phyloP scores from a whole-genome alignment of 2,888 invertebrate species.

The Sinohyriopsis cumingii region DNA sequence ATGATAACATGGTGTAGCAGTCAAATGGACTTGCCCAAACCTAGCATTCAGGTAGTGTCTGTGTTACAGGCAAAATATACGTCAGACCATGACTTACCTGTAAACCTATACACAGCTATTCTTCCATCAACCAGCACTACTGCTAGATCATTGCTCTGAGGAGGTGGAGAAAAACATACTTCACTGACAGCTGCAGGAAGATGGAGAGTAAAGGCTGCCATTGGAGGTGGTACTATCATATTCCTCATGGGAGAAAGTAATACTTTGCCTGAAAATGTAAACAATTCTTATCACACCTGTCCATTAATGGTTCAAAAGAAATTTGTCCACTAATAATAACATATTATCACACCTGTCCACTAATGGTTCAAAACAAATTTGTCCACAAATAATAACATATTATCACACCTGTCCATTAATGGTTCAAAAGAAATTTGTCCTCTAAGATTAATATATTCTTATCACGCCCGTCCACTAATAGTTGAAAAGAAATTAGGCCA shows the following conservation, averaged over 20 bases:
- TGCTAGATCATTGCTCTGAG: conserved; percentile 45
- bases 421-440: too few relatives aligned
- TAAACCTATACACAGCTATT: conserved; percentile 55
- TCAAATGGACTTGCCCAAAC: not conserved
- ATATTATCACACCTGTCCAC: too few relatives aligned
- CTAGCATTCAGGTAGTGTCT: not conserved
- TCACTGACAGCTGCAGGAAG: conserved; percentile 74
- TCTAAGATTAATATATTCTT: too few relatives aligned
- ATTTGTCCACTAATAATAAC: too few relatives aligned
- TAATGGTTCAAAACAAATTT: too few relatives aligned
- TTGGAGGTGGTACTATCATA: conserved; percentile 87
- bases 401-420: too few relatives aligned
- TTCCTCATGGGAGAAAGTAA: conserved; percentile 83
- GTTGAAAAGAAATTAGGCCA: too few relatives aligned
- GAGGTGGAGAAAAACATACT: conserved; percentile 55
- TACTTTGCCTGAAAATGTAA: conserved; percentile 74
- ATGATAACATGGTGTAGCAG: not conserved
- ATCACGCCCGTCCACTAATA: too few relatives aligned
- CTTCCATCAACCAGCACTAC: conserved; percentile 46
- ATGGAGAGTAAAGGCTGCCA: conserved; percentile 79
- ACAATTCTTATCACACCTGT: too few relatives aligned
- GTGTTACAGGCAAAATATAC: not conserved
- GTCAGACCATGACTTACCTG: conserved; percentile 11
- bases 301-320: too few relatives aligned
- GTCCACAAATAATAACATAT: too few relatives aligned